Conservation (phyloP, 1,140 invertebrate species). For the Saxidomus purpurata region DNA sequence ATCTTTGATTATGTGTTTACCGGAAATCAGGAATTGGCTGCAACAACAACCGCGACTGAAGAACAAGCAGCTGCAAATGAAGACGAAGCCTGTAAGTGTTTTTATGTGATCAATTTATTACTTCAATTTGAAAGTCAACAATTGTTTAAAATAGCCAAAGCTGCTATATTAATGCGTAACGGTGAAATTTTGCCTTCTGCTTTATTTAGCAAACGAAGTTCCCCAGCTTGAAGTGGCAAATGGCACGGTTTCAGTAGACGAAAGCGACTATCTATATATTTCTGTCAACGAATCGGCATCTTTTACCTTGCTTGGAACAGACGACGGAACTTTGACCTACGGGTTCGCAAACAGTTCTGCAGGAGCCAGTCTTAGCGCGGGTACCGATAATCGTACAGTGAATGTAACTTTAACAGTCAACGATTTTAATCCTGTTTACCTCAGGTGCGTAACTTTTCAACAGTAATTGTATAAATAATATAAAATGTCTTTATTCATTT, state of each 20-base stretch:
- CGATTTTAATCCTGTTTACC: not conserved
- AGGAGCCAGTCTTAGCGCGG: not conserved
- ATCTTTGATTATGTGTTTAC: constrained; percentile 69
- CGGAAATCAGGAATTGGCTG: constrained; percentile 59
- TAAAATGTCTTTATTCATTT: no score
- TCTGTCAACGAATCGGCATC: not conserved
- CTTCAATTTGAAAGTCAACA: no score
- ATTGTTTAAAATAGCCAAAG: no score
- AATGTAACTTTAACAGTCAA: not conserved
- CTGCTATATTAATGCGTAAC: no score
- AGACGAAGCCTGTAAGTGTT: not conserved
- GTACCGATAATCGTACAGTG: not conserved
- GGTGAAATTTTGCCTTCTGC: no score
- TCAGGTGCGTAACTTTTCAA: not conserved
- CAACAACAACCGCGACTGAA: not conserved
- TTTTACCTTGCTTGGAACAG: not conserved
- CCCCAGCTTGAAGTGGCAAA: not conserved
- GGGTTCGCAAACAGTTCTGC: not conserved
- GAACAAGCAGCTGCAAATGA: not conserved
- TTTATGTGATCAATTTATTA: not conserved
- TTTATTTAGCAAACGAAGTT: constrained; percentile 7
- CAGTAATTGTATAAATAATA: no score
- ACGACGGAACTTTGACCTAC: constrained; percentile 9
- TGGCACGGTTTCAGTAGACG: not conserved
- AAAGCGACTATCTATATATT: not conserved